Base-by-base conservation (phyloP, 2,888 invertebrate genomes). In the Lithosia quadra region DNA sequence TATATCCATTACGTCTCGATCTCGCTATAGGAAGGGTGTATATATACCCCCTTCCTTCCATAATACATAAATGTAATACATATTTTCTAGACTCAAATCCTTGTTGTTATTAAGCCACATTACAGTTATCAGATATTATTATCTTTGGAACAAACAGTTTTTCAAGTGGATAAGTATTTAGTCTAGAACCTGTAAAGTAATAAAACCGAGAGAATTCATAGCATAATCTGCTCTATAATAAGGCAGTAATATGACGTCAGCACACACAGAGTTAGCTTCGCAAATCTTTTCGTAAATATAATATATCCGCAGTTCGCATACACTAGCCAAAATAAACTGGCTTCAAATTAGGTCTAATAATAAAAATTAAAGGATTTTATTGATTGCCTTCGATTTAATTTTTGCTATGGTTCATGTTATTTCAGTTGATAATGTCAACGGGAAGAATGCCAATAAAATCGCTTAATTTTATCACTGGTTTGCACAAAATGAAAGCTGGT, bases 361-460 rank as follows among this genome's bases (percentile, higher is more conserved):
- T 22, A 43, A 68, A 73, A 65, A 72, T 72, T 68, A n/a, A 67
- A 7, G 53, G 36, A 39, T 68, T 65, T 69, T 55, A 67, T 70
- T 72, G 22, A 72, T 79, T 74, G 56, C 57, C 72, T 61, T 69
- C 59, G 24, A 69, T 72, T 65, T 58, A 69, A 78, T 77, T 57
- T 74, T 77, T 76, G 63, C 61, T 66, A 68, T 73, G 67, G 63
- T 57, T 33, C 22, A 65, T 77, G 63, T 81, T 87, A 87, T 88
- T 88, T 86, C 76, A 84, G 79, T 84, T 81, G 79, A 82, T 82
- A 84, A 80, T 81, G 73, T 76, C 75, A 70, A 77, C 81, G 91
- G 92, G 91, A 92, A 88, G 85, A 86, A 88, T 90, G 92, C 92
- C 92, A 93, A 92, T 93, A 91, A 90, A 89, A 90, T 89, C 87